Base-by-base conservation (phyloP, 2,888 invertebrate genomes). In the Ephialtes manifestator region DNA sequence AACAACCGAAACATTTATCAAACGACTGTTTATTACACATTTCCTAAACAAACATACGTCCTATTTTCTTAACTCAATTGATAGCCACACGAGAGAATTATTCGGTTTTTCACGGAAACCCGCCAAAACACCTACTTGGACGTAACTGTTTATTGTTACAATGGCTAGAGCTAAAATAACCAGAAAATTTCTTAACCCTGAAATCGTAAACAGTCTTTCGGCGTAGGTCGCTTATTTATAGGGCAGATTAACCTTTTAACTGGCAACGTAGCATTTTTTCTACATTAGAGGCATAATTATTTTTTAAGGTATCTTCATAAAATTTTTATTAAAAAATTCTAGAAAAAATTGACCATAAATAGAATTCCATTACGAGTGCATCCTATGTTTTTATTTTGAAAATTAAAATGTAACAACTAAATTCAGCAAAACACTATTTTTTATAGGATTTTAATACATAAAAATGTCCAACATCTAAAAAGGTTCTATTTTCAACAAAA, bases 1-100 rank as follows among this genome's bases (percentile, higher is more conserved):
- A 58, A 13, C n/a, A 28, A 0, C 15, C 13, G 15, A 58, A 58
- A 28, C 13, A 58, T 55, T 15, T 55, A 55, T 13, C 58, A 28
- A 58, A 58, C 24, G 53, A 8, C 20, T 55, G 55, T 55, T 58
- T 58, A 58, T 58, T 58, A 15, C 58, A 15, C 1, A 28, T 58
- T 28, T 58, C 28, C 28, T 15, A 55, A 55, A 11, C 58, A 28
- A 11, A 15, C 24, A 28, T 58, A 58, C 58, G 15, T 58, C 13
- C 58, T 28, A 58, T 55, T 55, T 55, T 55, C 58, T 58, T 28
- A 20, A 55, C 11, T 28, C 58, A 11, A 58, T 28, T 15, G 58
- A 28, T 28, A 28, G 28, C 11, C 28, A 58, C 13, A 55, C 55
- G 10, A 4, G 28, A 24, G 28, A 58, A 13, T 28, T 58, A 28